Evolutionary conservation across 2,888 invertebrate species (phyloP), one percentile per base, ranked within the genome.

Genomic region (Hyposoter didymator): DNA sequence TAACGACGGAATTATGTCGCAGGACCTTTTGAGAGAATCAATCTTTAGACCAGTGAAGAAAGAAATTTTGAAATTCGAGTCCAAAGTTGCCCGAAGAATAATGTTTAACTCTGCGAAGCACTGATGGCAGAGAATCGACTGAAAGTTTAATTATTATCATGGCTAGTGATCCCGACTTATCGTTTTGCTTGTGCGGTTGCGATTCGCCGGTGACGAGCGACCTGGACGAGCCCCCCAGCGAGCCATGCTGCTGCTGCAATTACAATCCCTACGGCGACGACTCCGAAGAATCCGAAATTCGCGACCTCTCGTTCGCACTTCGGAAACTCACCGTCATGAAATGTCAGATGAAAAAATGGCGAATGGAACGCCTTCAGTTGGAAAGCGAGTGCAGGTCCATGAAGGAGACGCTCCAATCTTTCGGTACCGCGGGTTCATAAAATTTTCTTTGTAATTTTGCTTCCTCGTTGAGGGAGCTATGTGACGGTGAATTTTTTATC

Each of bases 281-380:
- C 47, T 85, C 89, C n/a, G 87, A 89, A 43, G 92, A 92, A 69
- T 80, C 87, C 35, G 92, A 90, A 83, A 91, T 92, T 64, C 84
- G 87, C 62, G 93, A 93, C 79, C 88, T 92, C 45, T 86, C 89
- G 12, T 93, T 92, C 73, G 92, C 91, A 43, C 83, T 90, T 73
- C 90, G 89, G 78, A 93, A 93, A 82, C 90, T 93, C 39, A 87
- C 88, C 39, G 90, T 90, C 72, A 93, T 93, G 93, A 92, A 91
- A 85, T 91, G 92, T 76, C 92, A 92, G 87, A 93, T 92, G 91
- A 92, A 91, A 84, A 93, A 93, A 86, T 92, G 92, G 91, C 90
- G 91, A 62, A 89, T 91, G 88, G 91, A 93, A 79, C 88, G 91
- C 45, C 86, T 93, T 45, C 91, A 91, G 81, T 84, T 92, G 32